Percentiles rank a stretch among this genome's conserved stretches.
Evolutionary conservation across 2,888 invertebrate genomes (phyloP).

Genomic region (Acleris sparsana): DNA sequence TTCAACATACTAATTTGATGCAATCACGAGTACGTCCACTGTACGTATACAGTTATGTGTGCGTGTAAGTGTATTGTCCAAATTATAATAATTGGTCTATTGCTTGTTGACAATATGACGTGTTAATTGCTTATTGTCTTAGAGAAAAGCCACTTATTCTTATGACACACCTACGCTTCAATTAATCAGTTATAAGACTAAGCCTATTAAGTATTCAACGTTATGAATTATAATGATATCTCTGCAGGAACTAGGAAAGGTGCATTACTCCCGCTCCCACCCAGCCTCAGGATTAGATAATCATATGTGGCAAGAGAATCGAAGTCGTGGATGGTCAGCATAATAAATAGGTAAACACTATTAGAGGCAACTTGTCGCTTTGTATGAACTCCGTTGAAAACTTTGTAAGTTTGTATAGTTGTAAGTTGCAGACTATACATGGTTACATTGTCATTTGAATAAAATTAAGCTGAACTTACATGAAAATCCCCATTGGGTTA

Average conservation of each 20-base stretch:
- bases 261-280: conserved; percentile 8
- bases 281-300: conserved; percentile 24
- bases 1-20: conserved; percentile 27
- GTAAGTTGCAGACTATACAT: neutral
- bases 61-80: conserved; percentile 31
- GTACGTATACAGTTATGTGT: conserved; percentile 3
- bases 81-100: conserved; percentile 21
- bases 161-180: conserved; percentile 19
- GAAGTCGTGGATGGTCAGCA: neutral
- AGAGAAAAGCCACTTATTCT: conserved; percentile 19
- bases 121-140: conserved; percentile 34
- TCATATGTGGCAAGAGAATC: conserved; percentile 8
- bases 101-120: conserved; percentile 28
- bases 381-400: too few relatives aligned
- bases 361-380: neutral
- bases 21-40: conserved; percentile 22
- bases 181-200: conserved; percentile 34
- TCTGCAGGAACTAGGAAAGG: conserved; percentile 23
- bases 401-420: too few relatives aligned
- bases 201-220: conserved; percentile 24
- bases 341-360: too few relatives aligned
- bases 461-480: conserved; percentile 8
- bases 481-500: neutral
- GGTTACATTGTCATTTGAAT: neutral
- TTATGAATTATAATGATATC: conserved; percentile 35